Conservation (phyloP, 2,888 invertebrate genomes). For the Seira musarum region DNA sequence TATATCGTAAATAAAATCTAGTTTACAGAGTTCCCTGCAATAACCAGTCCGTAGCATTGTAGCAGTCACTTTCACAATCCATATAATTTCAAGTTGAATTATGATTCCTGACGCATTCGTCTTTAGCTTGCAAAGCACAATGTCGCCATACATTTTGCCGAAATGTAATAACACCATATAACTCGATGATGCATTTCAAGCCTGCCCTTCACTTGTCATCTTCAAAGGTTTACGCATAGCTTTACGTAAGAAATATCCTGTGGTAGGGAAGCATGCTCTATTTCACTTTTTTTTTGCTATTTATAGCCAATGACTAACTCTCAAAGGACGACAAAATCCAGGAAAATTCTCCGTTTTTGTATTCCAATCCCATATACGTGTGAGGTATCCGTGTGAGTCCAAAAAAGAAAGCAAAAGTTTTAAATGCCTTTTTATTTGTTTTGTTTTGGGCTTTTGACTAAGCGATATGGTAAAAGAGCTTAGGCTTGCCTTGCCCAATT, state of each 20-base stretch:
- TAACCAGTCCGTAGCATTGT: background rate
- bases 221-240: background rate
- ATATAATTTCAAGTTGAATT: background rate
- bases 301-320: constrained; percentile 5
- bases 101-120: constrained; percentile 2
- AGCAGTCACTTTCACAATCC: constrained; percentile 2
- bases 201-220: background rate
- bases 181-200: background rate
- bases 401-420: constrained; percentile 10
- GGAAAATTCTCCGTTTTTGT: background rate
- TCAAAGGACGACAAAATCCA: background rate
- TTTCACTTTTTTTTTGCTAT: background rate
- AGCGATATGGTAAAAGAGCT: background rate
- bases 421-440: constrained; percentile 15
- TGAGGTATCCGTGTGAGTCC: background rate
- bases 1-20: constrained; percentile 6
- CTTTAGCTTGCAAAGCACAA: background rate
- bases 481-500: background rate
- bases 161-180: background rate
- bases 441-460: constrained; percentile 12
- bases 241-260: background rate
- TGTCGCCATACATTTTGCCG: background rate
- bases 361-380: background rate
- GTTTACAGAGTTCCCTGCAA: background rate
- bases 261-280: background rate